Evolutionary conservation across 2,113 vertebrate species (phyloP), one percentile per base, ranked within the genome.

Genomic region (Polyodon spathula): DNA sequence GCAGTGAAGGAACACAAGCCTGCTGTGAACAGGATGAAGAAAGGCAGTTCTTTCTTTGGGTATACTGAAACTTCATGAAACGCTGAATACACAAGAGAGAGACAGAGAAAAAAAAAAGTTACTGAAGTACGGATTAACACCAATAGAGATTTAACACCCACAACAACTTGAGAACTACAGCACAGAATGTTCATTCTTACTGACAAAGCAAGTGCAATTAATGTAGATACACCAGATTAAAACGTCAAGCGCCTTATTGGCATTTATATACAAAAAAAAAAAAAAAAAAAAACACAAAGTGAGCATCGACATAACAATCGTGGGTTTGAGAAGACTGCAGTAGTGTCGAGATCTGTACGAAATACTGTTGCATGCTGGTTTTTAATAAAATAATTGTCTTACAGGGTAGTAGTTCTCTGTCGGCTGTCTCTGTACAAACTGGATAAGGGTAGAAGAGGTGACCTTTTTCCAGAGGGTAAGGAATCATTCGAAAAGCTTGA

Each of bases 41-140:
- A 98, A 48, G 95, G 95, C 73, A 98, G 90, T 78, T 98, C 95
- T 78, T 98, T 98, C 86, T 98, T 98, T 11, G 95, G 95, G 76
- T 98, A 98, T 76, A 98, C 95, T 51, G 95, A 98, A 82, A 98
- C 95, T 85, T 98, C 95, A 63, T 98, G 95, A 84, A 98, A 98
- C 81, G 95, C 95, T 97, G 90, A 67, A 84, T 84, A 71, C 71
- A 65, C 71, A 67, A 67, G 40, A 64, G 60, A 57, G 27, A 59
- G 37, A 51, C 4, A 12, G 64, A 37, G 55, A 43, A 53, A 43
- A 68, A 59, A 56, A 15, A 56, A 5, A 40, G 42, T 62, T 8
- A 14, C 15, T 6, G 12, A 12, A 71, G 71, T 64, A 93, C 93
- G n/a, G n/a, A n/a, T n/a, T n/a, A n/a, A n/a, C n/a, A n/a, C n/a